Base-by-base conservation (phyloP, 2,113 vertebrate species). In the Periophthalmus modestus region DNA sequence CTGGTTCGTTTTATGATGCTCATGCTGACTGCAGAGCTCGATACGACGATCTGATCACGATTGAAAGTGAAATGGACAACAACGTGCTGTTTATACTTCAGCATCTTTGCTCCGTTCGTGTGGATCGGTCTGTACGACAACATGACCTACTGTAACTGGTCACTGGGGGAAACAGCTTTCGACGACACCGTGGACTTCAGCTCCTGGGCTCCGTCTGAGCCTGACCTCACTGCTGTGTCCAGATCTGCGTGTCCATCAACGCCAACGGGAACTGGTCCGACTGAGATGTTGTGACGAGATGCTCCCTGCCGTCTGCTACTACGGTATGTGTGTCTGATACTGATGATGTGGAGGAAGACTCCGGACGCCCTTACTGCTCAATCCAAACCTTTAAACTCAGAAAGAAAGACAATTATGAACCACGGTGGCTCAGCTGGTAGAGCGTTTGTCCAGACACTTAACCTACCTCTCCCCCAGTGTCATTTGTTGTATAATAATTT, bases 121-220 rank as follows among this genome's bases (percentile, higher is more conserved):
- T n/a, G 61, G 61, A 36, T 65, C 4, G 62, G 62, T 3, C 34
- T 65, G 62, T 65, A 65, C 43, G 62, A 65, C 18, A 5, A 65
- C 34, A 65, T n/a, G 62, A 65, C 9, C 62, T 13, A 3, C 2
- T 65, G 62, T 34, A 65, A 19, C 34, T 65, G 62, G 62, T 65
- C 62, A 43, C 18, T 65, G 62, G 18, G 3, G 39, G 34, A 21
- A n/a, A 36, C 34, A 13, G 62, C 9, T 2, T 65, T 21, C 43
- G 18, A 65, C 19, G 21, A n/a, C n/a, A 19, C 4, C n/a, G n/a
- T n/a, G n/a, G 1, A 39, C 34, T 39, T 65, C 34, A 65, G 10
- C 62, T n/a, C 19, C 16, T 65, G 62, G 62, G 34, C 9, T n/a
- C 7, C 0, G 18, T 65, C 34, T 19, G 18, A 39, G 21, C 62